A percentile compares a stretch with the other conserved stretches of the same genome.
Conservation (phyloP, 2,797 vertebrate species). For the Knipowitschia caucasica region DNA sequence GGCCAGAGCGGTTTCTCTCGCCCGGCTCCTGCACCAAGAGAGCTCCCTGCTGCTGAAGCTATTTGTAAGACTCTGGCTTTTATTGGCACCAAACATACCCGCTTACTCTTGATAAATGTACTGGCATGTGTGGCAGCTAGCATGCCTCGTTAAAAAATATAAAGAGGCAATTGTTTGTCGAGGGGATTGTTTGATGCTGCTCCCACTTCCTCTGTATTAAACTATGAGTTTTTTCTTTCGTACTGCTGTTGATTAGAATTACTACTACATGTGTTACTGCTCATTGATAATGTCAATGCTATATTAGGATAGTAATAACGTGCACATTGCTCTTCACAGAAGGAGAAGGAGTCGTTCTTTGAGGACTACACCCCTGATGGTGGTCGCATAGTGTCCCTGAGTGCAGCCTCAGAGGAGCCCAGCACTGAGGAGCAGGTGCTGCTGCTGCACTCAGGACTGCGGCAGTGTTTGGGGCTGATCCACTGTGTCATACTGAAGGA, state of each 20-base stretch:
- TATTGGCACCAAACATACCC: neutral
- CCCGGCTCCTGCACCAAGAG: slow-evolving; percentile 68
- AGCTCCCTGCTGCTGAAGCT: slow-evolving; percentile 65
- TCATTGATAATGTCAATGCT: too few relatives aligned
- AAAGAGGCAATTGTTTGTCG: neutral
- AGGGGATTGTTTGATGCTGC: slow-evolving; percentile 19
- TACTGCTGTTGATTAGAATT: too few relatives aligned
- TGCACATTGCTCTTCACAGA: slow-evolving; percentile 45
- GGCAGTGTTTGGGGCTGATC: slow-evolving; percentile 70
- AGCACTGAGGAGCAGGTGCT: slow-evolving; percentile 62
- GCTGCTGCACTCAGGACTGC: slow-evolving; percentile 67
- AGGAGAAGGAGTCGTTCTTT: slow-evolving; percentile 67
- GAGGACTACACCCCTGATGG: slow-evolving; percentile 52
- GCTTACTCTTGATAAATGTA: neutral
- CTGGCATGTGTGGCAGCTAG: slow-evolving; percentile 6
- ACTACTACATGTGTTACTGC: too few relatives aligned
- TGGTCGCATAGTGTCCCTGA: slow-evolving; percentile 62
- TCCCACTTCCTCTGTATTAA: slow-evolving; percentile 10
- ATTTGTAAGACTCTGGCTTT: slow-evolving; percentile 66
- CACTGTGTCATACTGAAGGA: slow-evolving; percentile 68
- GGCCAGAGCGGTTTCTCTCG: slow-evolving; percentile 62
- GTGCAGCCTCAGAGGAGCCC: slow-evolving; percentile 36
- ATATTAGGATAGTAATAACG: too few relatives aligned
- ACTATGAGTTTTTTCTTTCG: too few relatives aligned
- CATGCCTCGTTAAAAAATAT: slow-evolving; percentile 21